Evolutionary conservation across 1,140 invertebrate genomes (phyloP).

Genomic region (Orchestia grillus): DNA sequence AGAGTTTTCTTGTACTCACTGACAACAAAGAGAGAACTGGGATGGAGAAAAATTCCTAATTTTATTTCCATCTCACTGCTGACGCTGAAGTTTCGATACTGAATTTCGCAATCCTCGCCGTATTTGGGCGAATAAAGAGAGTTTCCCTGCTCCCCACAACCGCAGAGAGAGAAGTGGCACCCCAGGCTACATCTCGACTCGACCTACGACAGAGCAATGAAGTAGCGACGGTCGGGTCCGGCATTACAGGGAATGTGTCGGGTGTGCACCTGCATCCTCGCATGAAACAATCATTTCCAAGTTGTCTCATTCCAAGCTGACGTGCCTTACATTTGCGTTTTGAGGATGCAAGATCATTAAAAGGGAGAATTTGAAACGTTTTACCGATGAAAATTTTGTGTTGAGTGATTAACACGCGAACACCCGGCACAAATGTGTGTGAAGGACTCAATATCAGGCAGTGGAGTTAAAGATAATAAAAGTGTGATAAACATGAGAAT

Average conservation of each 20-base stretch:
- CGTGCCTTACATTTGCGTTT: not conserved
- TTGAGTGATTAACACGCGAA: not conserved
- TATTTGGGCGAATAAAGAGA: no score
- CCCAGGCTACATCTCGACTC: not conserved
- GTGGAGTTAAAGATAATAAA: constrained; percentile 2
- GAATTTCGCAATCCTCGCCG: no score
- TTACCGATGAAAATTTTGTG: not conserved
- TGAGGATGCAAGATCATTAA: not conserved
- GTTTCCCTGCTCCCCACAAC: no score
- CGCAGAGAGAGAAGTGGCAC: no score
- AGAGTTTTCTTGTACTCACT: no score
- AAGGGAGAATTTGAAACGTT: not conserved
- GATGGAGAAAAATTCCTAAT: no score
- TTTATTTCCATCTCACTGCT: no score
- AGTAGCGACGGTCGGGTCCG: not conserved
- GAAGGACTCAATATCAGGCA: not conserved
- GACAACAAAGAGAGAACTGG: no score
- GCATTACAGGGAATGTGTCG: not conserved
- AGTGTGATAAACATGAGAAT: not conserved
- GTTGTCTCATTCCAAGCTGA: not conserved
- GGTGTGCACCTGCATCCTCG: not conserved
- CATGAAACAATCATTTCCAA: not conserved
- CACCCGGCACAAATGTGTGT: not conserved
- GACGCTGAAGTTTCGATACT: no score
- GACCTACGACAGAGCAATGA: not conserved